A percentile compares a stretch with the other conserved stretches of the same genome.
phyloP scores from a whole-genome alignment of 2,888 invertebrate species.

The Thymelicus acteon region DNA sequence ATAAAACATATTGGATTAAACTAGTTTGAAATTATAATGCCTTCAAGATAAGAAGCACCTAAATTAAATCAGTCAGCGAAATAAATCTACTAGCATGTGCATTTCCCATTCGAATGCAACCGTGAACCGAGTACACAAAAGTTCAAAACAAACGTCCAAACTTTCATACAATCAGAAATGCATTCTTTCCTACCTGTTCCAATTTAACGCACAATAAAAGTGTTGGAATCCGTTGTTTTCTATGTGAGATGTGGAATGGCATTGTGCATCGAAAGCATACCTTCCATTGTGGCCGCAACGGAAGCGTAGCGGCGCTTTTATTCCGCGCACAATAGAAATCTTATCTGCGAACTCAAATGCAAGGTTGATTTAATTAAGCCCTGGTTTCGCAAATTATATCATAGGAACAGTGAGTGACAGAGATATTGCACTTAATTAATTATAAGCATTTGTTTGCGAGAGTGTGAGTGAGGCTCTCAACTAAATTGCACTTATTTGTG shows the following conservation, averaged over 20 bases:
- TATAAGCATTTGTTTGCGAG: slow-evolving; percentile 11
- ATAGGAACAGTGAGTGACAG: background rate
- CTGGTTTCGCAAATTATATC: slow-evolving; percentile 25
- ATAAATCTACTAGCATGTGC: too few species aligned
- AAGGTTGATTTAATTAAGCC: slow-evolving; percentile 65
- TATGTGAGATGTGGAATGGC: slow-evolving; percentile 68
- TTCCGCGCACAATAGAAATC: slow-evolving; percentile 69
- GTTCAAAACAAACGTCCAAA: slow-evolving; percentile 14
- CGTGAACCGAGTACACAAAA: background rate
- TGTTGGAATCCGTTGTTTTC: slow-evolving; percentile 73
- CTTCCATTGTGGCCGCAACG: slow-evolving; percentile 58
- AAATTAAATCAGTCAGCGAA: too few species aligned
- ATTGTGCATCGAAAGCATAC: slow-evolving; percentile 69
- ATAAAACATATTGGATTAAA: too few species aligned
- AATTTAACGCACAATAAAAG: slow-evolving; percentile 78
- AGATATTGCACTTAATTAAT: slow-evolving; percentile 25
- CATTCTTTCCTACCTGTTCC: slow-evolving; percentile 66
- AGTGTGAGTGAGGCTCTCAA: slow-evolving; percentile 1
- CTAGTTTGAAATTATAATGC: too few species aligned
- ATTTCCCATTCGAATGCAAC: background rate
- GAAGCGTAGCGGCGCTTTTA: slow-evolving; percentile 59
- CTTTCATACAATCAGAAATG: slow-evolving; percentile 55
- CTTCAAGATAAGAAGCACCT: too few species aligned
- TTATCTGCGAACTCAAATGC: slow-evolving; percentile 70
- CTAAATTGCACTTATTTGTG: slow-evolving; percentile 3